Conservation (phyloP, 2,113 vertebrate species). For the Lamprotornis superbus region DNA sequence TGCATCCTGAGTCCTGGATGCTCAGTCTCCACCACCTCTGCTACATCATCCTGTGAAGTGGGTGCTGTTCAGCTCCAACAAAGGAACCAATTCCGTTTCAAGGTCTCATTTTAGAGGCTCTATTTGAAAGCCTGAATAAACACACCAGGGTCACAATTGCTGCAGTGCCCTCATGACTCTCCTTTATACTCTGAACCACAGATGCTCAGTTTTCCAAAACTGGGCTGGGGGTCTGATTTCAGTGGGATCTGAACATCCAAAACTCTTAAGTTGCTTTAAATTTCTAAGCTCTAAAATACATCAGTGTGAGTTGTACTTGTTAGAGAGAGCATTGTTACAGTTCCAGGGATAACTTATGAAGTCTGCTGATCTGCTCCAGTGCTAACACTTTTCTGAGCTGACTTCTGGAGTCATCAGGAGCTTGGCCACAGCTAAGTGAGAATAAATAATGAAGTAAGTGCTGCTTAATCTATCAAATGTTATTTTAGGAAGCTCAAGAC, state of each 20-base stretch:
- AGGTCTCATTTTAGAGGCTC: background rate
- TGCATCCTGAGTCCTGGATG: background rate
- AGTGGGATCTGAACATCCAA: background rate
- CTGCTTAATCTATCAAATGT: background rate
- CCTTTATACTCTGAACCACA: background rate
- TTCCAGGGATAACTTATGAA: background rate
- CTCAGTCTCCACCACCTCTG: background rate
- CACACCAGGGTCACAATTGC: background rate
- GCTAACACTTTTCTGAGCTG: background rate
- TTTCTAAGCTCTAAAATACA: background rate
- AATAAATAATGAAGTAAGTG: background rate
- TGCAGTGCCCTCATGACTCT: background rate
- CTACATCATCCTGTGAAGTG: background rate
- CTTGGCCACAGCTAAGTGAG: background rate
- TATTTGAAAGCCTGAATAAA: background rate
- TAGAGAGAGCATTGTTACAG: background rate
- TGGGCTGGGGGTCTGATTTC: background rate
- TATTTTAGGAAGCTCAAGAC: constrained; percentile 16
- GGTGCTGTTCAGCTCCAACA: background rate
- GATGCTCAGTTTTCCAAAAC: background rate
- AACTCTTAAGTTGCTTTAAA: background rate
- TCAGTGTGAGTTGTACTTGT: background rate
- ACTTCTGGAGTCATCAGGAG: background rate
- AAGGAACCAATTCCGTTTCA: background rate
- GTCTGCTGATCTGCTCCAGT: background rate